Percentiles rank a stretch among this genome's conserved stretches.
These are phyloP conservation scores for Spialia ferax DNA, from an alignment of 2,888 invertebrate genomes.

Conservation along the genomic window DNA sequence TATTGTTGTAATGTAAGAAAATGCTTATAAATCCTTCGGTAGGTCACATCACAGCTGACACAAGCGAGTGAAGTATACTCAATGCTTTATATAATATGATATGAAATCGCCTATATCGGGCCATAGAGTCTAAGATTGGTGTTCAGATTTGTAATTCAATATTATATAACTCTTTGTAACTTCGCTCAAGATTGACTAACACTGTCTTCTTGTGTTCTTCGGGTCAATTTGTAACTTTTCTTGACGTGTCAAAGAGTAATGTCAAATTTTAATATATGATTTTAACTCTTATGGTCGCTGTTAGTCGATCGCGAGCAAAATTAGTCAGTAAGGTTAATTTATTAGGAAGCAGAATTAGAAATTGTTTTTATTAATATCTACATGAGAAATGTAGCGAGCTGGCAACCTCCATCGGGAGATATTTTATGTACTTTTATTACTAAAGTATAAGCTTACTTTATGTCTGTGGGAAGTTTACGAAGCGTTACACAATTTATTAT, in stretches of 20 bases:
- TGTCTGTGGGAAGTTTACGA: conserved; percentile 11
- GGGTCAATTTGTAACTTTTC: conserved; percentile 6
- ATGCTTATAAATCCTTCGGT: too few relatives aligned
- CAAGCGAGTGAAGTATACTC: neutral
- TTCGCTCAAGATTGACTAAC: conserved; percentile 6
- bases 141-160: conserved; percentile 12
- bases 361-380: conserved; percentile 11
- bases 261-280: conserved; percentile 4
- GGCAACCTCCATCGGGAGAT: neutral
- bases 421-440: conserved; percentile 1
- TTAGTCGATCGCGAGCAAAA: conserved; percentile 12
- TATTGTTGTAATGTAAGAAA: too few relatives aligned
- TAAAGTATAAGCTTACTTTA: conserved; percentile 3
- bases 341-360: conserved; percentile 19
- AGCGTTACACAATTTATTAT: conserved; percentile 38
- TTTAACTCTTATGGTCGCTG: conserved; percentile 12
- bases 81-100: neutral
- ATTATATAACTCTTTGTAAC: conserved; percentile 9
- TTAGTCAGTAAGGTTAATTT: conserved; percentile 19
- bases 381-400: neutral
- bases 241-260: neutral
- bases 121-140: neutral
- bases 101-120: neutral
- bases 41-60: neutral
- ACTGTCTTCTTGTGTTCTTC: neutral